Evolutionary conservation across 1,140 invertebrate genomes (phyloP).

Genomic region (Campoletis sonorensis): DNA sequence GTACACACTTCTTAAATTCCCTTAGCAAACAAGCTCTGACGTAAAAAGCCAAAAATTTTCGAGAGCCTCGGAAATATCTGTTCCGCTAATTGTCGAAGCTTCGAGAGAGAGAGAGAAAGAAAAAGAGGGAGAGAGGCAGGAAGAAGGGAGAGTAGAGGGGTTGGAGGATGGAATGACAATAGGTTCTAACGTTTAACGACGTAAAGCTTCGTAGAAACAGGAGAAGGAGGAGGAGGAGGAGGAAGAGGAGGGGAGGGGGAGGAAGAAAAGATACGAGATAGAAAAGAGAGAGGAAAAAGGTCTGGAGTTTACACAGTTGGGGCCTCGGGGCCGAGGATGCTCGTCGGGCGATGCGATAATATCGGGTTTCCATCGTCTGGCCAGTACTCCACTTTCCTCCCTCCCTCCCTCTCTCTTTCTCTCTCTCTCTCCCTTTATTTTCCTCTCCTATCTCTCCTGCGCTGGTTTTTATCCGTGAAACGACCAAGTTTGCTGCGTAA

Average conservation of each 20-base stretch:
- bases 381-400: neutral
- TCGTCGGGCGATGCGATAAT: constrained; percentile 26
- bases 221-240: neutral
- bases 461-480: neutral
- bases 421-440: no score
- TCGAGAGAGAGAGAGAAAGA: neutral
- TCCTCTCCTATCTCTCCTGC: neutral
- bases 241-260: neutral
- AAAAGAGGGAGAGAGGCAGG: no score
- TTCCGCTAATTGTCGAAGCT: neutral
- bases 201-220: neutral
- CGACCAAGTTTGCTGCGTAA: constrained; percentile 30
- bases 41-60: neutral
- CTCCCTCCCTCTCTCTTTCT: no score
- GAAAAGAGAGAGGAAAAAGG: neutral
- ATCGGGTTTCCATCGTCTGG: constrained; percentile 44
- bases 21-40: neutral
- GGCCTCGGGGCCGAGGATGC: neutral
- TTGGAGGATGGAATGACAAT: no score
- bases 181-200: neutral
- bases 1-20: neutral
- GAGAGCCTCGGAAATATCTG: neutral
- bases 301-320: constrained; percentile 11
- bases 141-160: no score
- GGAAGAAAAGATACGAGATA: neutral